Conservation (phyloP, 2,113 vertebrate genomes). For the Aptenodytes forsteri region DNA sequence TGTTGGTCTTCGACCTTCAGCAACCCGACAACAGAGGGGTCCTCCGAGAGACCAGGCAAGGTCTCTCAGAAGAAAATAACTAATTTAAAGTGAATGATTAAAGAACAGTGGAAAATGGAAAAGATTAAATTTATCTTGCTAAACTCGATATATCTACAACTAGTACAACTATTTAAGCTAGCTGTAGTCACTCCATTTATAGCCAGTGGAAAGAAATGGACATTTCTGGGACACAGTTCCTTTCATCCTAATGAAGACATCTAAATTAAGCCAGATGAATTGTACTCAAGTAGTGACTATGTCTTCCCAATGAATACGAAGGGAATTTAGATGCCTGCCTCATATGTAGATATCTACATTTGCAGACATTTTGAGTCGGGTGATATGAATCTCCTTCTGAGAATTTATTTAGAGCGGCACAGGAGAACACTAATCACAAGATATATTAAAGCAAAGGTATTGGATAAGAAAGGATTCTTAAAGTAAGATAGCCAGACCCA, state of each 20-base stretch:
- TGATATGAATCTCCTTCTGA: neutral
- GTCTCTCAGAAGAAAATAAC: neutral
- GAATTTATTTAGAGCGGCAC: neutral
- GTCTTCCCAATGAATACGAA: neutral
- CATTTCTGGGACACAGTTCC: neutral
- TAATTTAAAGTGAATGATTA: neutral
- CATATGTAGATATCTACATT: neutral
- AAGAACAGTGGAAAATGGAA: neutral
- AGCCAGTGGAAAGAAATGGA: neutral
- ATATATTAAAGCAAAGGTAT: neutral
- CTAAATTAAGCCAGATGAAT: neutral
- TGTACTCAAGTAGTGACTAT: neutral
- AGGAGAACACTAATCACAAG: neutral
- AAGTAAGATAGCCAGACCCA: neutral
- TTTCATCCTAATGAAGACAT: neutral
- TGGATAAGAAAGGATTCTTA: neutral
- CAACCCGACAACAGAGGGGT: no score
- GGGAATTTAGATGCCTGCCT: neutral
- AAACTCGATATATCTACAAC: neutral
- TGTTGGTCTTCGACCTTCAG: no score
- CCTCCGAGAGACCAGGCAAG: no score
- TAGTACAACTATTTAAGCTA: neutral
- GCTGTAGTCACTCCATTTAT: neutral
- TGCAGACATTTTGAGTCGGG: neutral
- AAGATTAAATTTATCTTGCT: neutral